A percentile compares a stretch with the other conserved stretches of the same genome.
Conservation (phyloP, 1,140 invertebrate genomes). For the Drusus annulatus region DNA sequence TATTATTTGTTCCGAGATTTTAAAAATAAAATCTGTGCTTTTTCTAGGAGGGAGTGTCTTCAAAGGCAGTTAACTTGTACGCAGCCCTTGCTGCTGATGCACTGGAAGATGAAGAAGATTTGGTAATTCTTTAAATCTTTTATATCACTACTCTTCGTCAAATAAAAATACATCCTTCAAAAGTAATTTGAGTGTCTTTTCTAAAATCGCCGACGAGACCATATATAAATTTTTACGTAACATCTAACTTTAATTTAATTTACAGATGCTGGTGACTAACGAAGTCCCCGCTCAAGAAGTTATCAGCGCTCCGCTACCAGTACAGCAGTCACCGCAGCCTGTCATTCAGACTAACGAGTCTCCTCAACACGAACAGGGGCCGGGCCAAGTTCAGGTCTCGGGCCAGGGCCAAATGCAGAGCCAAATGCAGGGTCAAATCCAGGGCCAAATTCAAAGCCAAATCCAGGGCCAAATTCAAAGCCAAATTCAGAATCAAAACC, state of each 20-base stretch:
- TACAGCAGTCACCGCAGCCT: background rate
- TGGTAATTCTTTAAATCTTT: conserved; percentile 61
- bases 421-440: background rate
- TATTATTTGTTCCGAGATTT: too few relatives aligned
- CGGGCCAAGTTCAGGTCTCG: too few relatives aligned
- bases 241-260: background rate
- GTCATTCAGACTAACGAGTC: background rate
- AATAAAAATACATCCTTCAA: too few relatives aligned
- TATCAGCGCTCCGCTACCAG: background rate
- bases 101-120: conserved; percentile 69
- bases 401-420: too few relatives aligned
- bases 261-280: conserved; percentile 57
- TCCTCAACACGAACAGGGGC: too few relatives aligned
- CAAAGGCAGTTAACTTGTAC: conserved; percentile 70
- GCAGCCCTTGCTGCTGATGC: conserved; percentile 69
- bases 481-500: background rate
- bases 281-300: background rate
- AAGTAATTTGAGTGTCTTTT: too few relatives aligned
- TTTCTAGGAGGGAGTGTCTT: conserved; percentile 64
- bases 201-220: too few relatives aligned
- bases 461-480: too few relatives aligned
- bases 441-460: conserved; percentile 53
- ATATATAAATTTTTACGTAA: background rate
- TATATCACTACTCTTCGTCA: background rate
- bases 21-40: too few relatives aligned